These are phyloP conservation scores for Serripes groenlandicus DNA, from an alignment of 2,888 invertebrate genomes.

Conservation along the genomic window DNA sequence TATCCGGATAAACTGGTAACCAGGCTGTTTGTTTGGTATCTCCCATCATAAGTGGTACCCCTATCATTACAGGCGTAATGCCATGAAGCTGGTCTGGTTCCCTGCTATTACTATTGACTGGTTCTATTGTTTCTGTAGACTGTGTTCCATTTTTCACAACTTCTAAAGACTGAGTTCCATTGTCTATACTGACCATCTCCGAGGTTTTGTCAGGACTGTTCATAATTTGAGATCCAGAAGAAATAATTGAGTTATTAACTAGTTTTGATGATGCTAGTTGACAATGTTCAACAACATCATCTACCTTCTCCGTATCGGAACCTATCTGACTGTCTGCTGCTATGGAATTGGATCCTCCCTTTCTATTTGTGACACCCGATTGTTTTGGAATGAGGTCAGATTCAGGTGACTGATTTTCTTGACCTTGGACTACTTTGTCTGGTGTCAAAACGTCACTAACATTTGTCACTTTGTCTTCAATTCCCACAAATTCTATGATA, in stretches of 20 bases:
- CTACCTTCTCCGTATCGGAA: background rate
- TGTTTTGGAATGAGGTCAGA: no score
- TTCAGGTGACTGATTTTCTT: no score
- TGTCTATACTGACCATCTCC: background rate
- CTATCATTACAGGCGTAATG: slow-evolving; percentile 31
- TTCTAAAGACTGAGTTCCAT: background rate
- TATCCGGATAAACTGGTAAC: slow-evolving; percentile 38
- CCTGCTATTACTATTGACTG: background rate
- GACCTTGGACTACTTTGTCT: no score
- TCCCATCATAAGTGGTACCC: slow-evolving; percentile 35
- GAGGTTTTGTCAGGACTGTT: background rate
- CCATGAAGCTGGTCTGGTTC: background rate
- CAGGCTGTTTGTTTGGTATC: slow-evolving; percentile 40
- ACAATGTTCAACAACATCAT: background rate
- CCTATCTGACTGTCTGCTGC: background rate
- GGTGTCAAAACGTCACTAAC: no score
- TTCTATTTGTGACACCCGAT: no score
- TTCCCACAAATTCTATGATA: no score
- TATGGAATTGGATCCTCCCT: background rate
- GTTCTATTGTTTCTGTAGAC: background rate
- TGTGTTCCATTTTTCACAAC: background rate
- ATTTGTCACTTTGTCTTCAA: no score
- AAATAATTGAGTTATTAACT: background rate
- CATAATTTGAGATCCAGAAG: background rate
- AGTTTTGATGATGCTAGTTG: background rate